phyloP scores from a whole-genome alignment of 2,888 invertebrate species.

The Muschampia plurimacula region DNA sequence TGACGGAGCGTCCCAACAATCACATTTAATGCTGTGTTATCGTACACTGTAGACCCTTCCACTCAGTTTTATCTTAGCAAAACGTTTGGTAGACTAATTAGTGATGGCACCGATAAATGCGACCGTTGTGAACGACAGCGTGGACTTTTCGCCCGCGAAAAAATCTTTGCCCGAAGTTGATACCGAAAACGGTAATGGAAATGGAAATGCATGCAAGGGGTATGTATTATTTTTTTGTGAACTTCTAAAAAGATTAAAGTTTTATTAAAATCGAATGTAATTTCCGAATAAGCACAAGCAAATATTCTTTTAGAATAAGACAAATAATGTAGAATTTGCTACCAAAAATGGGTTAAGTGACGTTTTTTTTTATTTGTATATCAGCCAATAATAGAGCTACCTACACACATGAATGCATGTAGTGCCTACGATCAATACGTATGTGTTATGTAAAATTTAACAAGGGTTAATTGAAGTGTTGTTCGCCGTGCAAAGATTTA shows the following conservation, averaged over 20 bases:
- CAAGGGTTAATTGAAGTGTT: slow-evolving; percentile 45
- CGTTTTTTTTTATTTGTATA: not conserved
- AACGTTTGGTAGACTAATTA: slow-evolving; percentile 43
- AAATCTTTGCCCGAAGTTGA: slow-evolving; percentile 74
- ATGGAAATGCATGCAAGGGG: slow-evolving; percentile 60
- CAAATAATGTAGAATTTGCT: too few species aligned
- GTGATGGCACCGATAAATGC: slow-evolving; percentile 79
- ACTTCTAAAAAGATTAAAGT: not conserved
- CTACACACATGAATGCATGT: not conserved
- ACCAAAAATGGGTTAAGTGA: too few species aligned
- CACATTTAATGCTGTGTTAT: slow-evolving; percentile 73
- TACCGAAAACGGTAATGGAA: slow-evolving; percentile 64
- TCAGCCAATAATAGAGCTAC: not conserved
- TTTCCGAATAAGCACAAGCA: not conserved
- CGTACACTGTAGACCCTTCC: slow-evolving; percentile 59
- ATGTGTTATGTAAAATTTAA: slow-evolving; percentile 34
- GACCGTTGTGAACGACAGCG: slow-evolving; percentile 64
- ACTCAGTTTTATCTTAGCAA: slow-evolving; percentile 43
- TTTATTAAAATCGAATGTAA: not conserved
- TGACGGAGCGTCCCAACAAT: slow-evolving; percentile 54
- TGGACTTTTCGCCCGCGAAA: slow-evolving; percentile 64
- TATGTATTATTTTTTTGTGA: slow-evolving; percentile 49
- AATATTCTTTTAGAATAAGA: not conserved
- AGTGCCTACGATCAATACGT: not conserved
- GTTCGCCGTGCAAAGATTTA: slow-evolving; percentile 16